These are phyloP conservation scores for Heliconius ethilla DNA, from an alignment of 2,888 invertebrate genomes.

Conservation along the genomic window DNA sequence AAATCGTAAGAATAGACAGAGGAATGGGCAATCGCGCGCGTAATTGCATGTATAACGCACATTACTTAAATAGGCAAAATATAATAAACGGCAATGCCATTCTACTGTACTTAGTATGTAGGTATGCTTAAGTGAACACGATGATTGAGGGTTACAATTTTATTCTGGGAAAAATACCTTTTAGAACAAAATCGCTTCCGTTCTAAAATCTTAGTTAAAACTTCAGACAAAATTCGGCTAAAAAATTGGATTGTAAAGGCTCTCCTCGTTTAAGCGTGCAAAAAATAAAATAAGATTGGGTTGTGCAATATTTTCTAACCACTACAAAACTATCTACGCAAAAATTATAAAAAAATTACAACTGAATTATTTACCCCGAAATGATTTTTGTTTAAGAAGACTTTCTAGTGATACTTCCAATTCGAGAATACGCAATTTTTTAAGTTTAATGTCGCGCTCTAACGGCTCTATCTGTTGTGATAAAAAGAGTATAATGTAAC, in stretches of 20 bases:
- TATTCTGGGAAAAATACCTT: not conserved
- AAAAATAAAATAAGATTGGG: not conserved
- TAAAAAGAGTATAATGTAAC: slow-evolving; percentile 38
- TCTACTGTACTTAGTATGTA: not conserved
- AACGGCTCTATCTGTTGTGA: slow-evolving; percentile 88
- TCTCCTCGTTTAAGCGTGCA: not conserved
- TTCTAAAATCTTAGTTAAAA: no score
- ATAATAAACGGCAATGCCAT: not conserved
- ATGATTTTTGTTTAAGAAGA: slow-evolving; percentile 87
- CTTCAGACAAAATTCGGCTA: no score
- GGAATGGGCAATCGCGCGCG: not conserved
- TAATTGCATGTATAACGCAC: not conserved
- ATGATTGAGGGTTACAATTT: no score
- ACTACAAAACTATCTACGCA: slow-evolving; percentile 20
- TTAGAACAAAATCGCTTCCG: not conserved
- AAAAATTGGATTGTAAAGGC: no score
- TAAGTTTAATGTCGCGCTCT: slow-evolving; percentile 91
- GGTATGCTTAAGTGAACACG: not conserved
- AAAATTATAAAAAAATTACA: slow-evolving; percentile 71
- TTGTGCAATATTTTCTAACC: not conserved
- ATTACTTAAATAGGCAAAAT: not conserved
- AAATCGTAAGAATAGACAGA: not conserved
- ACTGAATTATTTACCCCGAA: slow-evolving; percentile 78
- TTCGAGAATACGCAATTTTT: slow-evolving; percentile 89
- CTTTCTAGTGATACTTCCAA: slow-evolving; percentile 92